Evolutionary conservation across 2,888 invertebrate species (phyloP).

Genomic region (Thereva nobilitata): DNA sequence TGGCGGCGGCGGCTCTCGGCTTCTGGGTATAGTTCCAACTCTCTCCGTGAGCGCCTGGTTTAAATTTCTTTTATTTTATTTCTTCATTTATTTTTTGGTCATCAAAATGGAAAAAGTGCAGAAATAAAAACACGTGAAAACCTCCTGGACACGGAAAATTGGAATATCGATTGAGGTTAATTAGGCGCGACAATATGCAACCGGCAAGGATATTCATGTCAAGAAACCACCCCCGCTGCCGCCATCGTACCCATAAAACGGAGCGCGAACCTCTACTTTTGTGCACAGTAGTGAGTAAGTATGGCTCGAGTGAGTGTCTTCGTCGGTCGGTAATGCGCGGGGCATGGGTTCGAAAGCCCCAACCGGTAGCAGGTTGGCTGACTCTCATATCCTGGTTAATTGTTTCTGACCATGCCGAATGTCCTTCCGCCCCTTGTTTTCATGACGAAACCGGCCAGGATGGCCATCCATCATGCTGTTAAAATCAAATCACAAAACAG

Average conservation of each 20-base stretch:
- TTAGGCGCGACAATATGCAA: slow-evolving; percentile 39
- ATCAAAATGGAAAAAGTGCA: slow-evolving; percentile 25
- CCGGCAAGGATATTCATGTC: slow-evolving; percentile 12
- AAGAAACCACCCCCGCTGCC: neutral
- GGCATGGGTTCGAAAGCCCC: neutral
- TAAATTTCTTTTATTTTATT: neutral
- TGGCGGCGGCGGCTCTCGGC: neutral
- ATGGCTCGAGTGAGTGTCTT: slow-evolving; percentile 11
- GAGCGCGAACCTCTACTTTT: neutral
- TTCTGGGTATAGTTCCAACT: neutral
- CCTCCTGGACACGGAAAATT: slow-evolving; percentile 44
- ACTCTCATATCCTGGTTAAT: slow-evolving; percentile 21
- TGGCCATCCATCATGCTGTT: slow-evolving; percentile 48
- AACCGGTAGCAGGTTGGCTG: slow-evolving; percentile 1
- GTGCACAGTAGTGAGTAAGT: too few species aligned
- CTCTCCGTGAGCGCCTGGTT: neutral
- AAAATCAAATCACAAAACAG: slow-evolving; percentile 48
- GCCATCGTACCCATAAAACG: slow-evolving; percentile 14
- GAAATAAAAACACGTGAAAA: slow-evolving; percentile 33
- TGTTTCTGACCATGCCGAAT: slow-evolving; percentile 28
- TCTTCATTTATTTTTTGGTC: neutral
- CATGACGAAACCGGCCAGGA: slow-evolving; percentile 15
- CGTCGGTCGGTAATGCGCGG: neutral
- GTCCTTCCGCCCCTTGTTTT: slow-evolving; percentile 7
- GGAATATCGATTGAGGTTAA: slow-evolving; percentile 46